phyloP scores from a whole-genome alignment of 2,113 vertebrate species.

The Alethe diademata region DNA sequence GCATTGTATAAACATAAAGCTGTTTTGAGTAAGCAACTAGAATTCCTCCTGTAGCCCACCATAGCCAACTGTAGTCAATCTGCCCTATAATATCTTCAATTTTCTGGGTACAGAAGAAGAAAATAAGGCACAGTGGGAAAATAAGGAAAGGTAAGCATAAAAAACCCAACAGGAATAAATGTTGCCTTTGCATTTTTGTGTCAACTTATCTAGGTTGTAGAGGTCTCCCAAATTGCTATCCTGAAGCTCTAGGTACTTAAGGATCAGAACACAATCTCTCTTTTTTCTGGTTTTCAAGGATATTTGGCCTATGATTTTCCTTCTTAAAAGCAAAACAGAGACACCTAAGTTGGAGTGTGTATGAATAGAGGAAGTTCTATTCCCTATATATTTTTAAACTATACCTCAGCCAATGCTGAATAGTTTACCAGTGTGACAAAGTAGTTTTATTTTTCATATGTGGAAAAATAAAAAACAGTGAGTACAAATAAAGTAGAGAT shows the following conservation, averaged over 20 bases:
- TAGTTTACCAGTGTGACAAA: not conserved
- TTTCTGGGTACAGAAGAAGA: not conserved
- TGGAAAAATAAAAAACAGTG: not conserved
- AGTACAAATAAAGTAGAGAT: not conserved
- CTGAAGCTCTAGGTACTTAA: not conserved
- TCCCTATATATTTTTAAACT: not conserved
- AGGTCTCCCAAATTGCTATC: not conserved
- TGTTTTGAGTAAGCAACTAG: not conserved
- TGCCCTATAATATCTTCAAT: not conserved
- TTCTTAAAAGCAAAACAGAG: not conserved
- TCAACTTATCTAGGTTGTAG: not conserved
- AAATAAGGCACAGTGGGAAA: not conserved
- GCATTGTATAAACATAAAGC: not conserved
- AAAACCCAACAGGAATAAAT: not conserved
- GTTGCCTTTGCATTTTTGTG: not conserved
- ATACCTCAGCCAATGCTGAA: not conserved
- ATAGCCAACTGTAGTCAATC: not conserved
- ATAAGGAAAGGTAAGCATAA: fast-evolving
- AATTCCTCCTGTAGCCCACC: not conserved
- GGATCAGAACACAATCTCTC: not conserved
- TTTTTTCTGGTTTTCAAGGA: not conserved
- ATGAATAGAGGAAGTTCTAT: not conserved
- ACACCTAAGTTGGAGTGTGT: not conserved
- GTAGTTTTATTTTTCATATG: not conserved
- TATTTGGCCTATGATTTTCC: not conserved